Evolutionary conservation across 2,113 vertebrate species (phyloP).

Genomic region (Sinocyclocheilus grahami): DNA sequence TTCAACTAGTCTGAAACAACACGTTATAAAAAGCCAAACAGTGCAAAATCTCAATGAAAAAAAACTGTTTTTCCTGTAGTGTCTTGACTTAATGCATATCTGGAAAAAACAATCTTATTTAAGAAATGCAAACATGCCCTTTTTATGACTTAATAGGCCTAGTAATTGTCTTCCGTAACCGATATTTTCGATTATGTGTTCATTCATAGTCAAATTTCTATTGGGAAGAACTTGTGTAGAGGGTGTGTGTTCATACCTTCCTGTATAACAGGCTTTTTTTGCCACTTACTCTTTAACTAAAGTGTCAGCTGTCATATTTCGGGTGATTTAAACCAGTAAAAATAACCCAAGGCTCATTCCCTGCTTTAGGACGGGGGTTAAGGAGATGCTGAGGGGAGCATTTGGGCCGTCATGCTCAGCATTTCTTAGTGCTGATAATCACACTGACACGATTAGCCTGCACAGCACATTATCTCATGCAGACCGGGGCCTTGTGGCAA

Average conservation of each 20-base stretch:
- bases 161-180: too few species aligned
- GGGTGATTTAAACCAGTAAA: neutral
- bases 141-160: neutral
- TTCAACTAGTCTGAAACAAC: too few species aligned
- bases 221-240: neutral
- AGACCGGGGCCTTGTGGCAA: neutral
- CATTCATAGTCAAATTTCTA: neutral
- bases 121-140: neutral
- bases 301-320: neutral
- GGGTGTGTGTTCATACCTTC: neutral
- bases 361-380: neutral
- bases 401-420: neutral
- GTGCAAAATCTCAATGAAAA: too few species aligned
- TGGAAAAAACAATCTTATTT: neutral
- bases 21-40: too few species aligned
- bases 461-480: neutral
- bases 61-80: too few species aligned
- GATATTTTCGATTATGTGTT: neutral
- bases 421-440: slow-evolving; percentile 18
- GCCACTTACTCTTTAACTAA: neutral
- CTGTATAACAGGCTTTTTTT: neutral
- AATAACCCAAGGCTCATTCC: neutral
- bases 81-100: too few species aligned
- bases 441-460: slow-evolving; percentile 5
- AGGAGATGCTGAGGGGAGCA: slow-evolving; percentile 7